phyloP scores from a whole-genome alignment of 1,140 invertebrate genomes.

The Zelostemma sp. region DNA sequence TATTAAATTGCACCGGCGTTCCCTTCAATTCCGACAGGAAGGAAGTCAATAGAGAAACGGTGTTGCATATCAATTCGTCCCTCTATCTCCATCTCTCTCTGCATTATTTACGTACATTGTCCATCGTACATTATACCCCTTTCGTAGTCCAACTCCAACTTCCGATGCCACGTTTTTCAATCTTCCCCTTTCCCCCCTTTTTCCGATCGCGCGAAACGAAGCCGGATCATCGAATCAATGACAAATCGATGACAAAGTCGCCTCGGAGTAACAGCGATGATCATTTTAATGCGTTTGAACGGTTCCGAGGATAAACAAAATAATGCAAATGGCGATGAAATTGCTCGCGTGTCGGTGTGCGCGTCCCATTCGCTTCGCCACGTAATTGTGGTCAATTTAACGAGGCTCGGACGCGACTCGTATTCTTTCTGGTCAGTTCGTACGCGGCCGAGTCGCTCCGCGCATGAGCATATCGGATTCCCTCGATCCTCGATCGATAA shows the following conservation, averaged over 20 bases:
- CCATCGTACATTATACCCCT: constrained; percentile 35
- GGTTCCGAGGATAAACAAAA: too few species aligned
- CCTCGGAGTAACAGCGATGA: too few species aligned
- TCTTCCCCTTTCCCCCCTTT: too few species aligned
- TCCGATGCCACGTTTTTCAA: constrained; percentile 14
- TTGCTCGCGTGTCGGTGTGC: constrained; percentile 12
- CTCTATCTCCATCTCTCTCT: constrained; percentile 28
- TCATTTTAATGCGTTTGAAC: too few species aligned
- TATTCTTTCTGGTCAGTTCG: constrained; percentile 51
- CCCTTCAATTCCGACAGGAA: constrained; percentile 62
- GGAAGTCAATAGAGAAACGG: constrained; percentile 62
- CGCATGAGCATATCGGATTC: constrained; percentile 6
- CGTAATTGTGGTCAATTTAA: constrained; percentile 65
- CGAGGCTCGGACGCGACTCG: constrained; percentile 52
- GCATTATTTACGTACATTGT: constrained; percentile 40
- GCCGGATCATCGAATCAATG: too few species aligned
- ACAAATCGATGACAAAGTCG: too few species aligned
- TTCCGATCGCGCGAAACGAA: too few species aligned
- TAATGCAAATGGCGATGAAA: background rate
- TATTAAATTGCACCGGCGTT: constrained; percentile 45
- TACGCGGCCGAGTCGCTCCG: constrained; percentile 22
- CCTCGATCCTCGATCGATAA: constrained; percentile 23
- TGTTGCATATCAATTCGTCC: constrained; percentile 61
- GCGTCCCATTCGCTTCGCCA: constrained; percentile 24
- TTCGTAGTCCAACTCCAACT: constrained; percentile 29